phyloP scores from a whole-genome alignment of 1,140 invertebrate species.

The Penaeus indicus region DNA sequence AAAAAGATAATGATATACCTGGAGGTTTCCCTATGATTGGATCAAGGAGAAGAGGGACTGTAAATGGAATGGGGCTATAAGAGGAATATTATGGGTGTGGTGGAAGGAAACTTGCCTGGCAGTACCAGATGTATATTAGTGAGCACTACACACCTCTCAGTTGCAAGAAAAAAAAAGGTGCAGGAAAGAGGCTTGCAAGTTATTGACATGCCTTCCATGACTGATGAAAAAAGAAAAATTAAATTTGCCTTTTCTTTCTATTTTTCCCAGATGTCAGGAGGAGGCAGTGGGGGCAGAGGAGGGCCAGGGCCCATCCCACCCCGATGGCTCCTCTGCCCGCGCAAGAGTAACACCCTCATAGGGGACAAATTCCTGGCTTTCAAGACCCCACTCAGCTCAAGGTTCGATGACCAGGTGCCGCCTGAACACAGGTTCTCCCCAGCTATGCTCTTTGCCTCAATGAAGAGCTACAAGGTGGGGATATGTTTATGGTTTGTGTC shows the following conservation, averaged over 20 bases:
- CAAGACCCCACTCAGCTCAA: slow-evolving; percentile 87
- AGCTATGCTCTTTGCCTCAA: slow-evolving; percentile 70
- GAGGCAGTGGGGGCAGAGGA: slow-evolving; percentile 63
- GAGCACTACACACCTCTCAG: no score
- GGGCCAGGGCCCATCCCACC: slow-evolving; percentile 82
- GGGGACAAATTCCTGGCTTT: slow-evolving; percentile 89
- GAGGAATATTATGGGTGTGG: no score
- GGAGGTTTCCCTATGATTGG: no score
- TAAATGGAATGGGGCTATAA: no score
- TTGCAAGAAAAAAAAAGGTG: no score
- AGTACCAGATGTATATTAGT: no score
- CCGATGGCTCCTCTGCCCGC: slow-evolving; percentile 92
- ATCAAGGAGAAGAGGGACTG: no score
- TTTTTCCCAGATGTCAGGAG: slow-evolving; percentile 41
- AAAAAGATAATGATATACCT: no score
- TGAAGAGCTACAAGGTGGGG: slow-evolving; percentile 68
- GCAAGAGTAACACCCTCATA: slow-evolving; percentile 83
- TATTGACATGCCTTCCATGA: background rate
- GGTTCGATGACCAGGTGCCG: slow-evolving; percentile 86
- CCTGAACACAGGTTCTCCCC: slow-evolving; percentile 82
- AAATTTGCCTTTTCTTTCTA: background rate
- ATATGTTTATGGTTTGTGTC: no score
- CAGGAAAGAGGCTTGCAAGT: background rate
- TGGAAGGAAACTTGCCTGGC: no score
- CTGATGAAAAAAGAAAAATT: background rate